These are phyloP conservation scores for Chelidonichthys spinosus DNA, from an alignment of 2,797 vertebrate genomes.

Conservation along the genomic window DNA sequence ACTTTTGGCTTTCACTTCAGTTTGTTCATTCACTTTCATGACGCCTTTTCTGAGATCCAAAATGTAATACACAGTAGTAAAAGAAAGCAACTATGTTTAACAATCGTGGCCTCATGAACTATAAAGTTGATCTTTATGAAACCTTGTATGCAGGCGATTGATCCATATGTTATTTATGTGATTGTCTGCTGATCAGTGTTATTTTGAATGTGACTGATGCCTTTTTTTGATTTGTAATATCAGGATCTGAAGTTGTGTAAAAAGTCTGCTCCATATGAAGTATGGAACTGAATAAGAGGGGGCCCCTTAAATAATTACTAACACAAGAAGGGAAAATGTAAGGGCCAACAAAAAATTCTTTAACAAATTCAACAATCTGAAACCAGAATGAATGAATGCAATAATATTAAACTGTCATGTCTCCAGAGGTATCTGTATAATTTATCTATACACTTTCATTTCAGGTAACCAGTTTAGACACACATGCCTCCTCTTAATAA, in stretches of 20 bases:
- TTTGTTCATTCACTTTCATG: conserved; percentile 29
- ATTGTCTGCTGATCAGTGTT: conserved; percentile 69
- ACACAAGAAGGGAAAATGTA: conserved; percentile 23
- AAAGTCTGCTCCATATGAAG: conserved; percentile 31
- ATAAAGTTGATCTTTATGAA: conserved; percentile 36
- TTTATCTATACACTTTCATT: conserved; percentile 73
- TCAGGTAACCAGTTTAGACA: conserved; percentile 66
- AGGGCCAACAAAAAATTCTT: conserved; percentile 18
- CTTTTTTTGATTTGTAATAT: conserved; percentile 14
- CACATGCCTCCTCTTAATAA: conserved; percentile 60
- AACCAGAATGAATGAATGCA: conserved; percentile 38
- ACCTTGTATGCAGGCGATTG: conserved; percentile 28
- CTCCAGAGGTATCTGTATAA: conserved; percentile 55
- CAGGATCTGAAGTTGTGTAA: conserved; percentile 15
- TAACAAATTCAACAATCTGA: conserved; percentile 46
- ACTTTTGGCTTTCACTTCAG: conserved; percentile 40
- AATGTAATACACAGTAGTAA: conserved; percentile 41
- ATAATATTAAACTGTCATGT: conserved; percentile 53
- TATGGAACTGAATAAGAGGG: conserved; percentile 26
- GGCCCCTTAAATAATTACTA: conserved; percentile 32
- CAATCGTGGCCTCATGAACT: conserved; percentile 25
- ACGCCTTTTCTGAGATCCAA: conserved; percentile 34
- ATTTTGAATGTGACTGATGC: conserved; percentile 22
- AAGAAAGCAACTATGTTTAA: conserved; percentile 20
- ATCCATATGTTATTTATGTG: conserved; percentile 38